These are phyloP conservation scores for Habrosyne pyritoides DNA, from an alignment of 2,888 invertebrate genomes.

Conservation along the genomic window DNA sequence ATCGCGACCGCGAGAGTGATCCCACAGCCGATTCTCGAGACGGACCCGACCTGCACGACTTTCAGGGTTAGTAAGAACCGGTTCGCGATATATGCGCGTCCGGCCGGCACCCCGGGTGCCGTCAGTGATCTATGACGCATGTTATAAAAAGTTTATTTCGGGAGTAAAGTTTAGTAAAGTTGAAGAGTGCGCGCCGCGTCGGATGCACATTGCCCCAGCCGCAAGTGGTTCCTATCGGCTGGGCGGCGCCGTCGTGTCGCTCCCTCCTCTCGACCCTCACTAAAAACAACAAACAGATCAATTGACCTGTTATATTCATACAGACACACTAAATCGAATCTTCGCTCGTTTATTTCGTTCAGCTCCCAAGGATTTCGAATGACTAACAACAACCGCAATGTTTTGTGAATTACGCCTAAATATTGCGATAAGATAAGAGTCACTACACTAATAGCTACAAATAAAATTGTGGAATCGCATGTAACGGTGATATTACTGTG, in stretches of 20 bases:
- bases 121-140: conserved; percentile 60
- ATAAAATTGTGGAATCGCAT: conserved; percentile 81
- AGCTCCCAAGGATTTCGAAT: conserved; percentile 43
- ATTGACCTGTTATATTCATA: conserved; percentile 70
- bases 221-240: conserved; percentile 73
- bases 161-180: conserved; percentile 75
- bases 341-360: conserved; percentile 46
- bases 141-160: conserved; percentile 73
- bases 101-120: conserved; percentile 42
- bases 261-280: conserved; percentile 68
- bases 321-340: conserved; percentile 58
- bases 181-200: conserved; percentile 68
- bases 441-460: conserved; percentile 71
- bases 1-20: conserved; percentile 78
- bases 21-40: conserved; percentile 74
- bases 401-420: conserved; percentile 72
- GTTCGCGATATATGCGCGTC: conserved; percentile 42
- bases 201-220: conserved; percentile 74
- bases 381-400: conserved; percentile 57
- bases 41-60: conserved; percentile 75
- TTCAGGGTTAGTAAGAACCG: conserved; percentile 76
- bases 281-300: conserved; percentile 82
- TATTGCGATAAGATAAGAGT: conserved; percentile 76
- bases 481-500: conserved; percentile 77
- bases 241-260: conserved; percentile 76